A percentile compares a stretch with the other conserved stretches of the same genome.
These are phyloP conservation scores for Carcina quercana DNA, from an alignment of 2,888 invertebrate genomes.

Conservation along the genomic window DNA sequence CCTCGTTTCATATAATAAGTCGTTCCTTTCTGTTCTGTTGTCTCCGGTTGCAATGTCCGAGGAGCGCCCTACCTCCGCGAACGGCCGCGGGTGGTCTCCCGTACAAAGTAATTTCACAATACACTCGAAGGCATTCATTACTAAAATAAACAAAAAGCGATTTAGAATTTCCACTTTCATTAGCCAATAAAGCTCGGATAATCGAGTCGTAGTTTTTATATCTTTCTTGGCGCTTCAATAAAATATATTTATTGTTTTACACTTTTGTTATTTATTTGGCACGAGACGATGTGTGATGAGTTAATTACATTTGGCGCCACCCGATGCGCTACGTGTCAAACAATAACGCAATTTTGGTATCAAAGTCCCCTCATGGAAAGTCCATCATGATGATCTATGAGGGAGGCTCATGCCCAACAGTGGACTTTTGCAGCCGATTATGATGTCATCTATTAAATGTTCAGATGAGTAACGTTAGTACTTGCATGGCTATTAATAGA, in stretches of 20 bases:
- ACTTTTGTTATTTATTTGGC: slow-evolving; percentile 36
- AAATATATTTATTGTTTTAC: slow-evolving; percentile 35
- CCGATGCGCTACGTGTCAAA: slow-evolving; percentile 13
- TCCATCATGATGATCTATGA: no score
- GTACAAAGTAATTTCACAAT: slow-evolving; percentile 29
- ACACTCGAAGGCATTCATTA: slow-evolving; percentile 19
- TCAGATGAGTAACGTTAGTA: no score
- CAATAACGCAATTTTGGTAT: no score
- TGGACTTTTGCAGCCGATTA: no score
- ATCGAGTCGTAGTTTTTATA: slow-evolving; percentile 7
- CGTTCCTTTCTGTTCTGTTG: slow-evolving; percentile 52
- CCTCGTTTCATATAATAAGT: slow-evolving; percentile 46
- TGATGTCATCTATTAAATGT: no score
- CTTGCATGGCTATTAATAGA: no score
- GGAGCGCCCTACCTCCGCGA: slow-evolving; percentile 26
- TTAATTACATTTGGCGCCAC: slow-evolving; percentile 43
- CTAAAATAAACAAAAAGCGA: slow-evolving; percentile 22
- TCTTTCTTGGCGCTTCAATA: slow-evolving; percentile 33
- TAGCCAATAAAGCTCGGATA: slow-evolving; percentile 27
- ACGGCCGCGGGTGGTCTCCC: slow-evolving; percentile 48
- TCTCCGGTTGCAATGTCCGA: slow-evolving; percentile 36
- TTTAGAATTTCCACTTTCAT: slow-evolving; percentile 28
- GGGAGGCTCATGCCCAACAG: no score
- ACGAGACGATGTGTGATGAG: slow-evolving; percentile 14
- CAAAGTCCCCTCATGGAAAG: no score